phyloP scores from a whole-genome alignment of 2,113 vertebrate genomes.

The Leptosomus discolor region DNA sequence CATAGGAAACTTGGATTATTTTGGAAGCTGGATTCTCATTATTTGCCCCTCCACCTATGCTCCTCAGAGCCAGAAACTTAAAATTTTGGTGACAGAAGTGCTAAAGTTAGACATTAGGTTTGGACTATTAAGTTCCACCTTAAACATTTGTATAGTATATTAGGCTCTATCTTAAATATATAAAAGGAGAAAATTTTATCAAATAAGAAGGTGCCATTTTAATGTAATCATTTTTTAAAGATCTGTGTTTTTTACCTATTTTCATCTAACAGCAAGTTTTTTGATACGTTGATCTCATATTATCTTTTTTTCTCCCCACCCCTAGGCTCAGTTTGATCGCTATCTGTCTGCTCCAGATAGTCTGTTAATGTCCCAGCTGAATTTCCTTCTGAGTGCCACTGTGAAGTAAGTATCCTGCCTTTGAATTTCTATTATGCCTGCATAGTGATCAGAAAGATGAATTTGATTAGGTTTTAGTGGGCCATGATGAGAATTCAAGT shows the following conservation, averaged over 20 bases:
- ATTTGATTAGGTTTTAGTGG: background rate
- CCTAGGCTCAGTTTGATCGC: conserved; percentile 93
- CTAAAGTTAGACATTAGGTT: background rate
- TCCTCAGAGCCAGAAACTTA: background rate
- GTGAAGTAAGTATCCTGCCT: conserved; percentile 86
- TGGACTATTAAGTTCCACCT: background rate
- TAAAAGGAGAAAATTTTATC: background rate
- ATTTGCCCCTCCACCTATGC: background rate
- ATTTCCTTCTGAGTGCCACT: conserved; percentile 92
- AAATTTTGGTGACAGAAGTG: background rate
- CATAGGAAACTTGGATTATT: background rate
- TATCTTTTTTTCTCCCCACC: background rate
- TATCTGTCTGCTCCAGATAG: conserved; percentile 93
- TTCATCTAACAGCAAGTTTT: background rate
- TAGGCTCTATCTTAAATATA: background rate
- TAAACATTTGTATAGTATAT: background rate
- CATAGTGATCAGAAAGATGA: background rate
- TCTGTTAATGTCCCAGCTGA: conserved; percentile 91
- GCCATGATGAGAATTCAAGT: background rate
- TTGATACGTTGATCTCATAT: background rate
- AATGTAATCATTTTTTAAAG: background rate
- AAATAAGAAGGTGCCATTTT: background rate
- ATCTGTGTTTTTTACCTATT: background rate
- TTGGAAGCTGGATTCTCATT: background rate
- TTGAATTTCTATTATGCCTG: background rate